A percentile compares a stretch with the other conserved stretches of the same genome.
Conservation (phyloP, 2,888 invertebrate species). For the Megalurothrips usitatus region DNA sequence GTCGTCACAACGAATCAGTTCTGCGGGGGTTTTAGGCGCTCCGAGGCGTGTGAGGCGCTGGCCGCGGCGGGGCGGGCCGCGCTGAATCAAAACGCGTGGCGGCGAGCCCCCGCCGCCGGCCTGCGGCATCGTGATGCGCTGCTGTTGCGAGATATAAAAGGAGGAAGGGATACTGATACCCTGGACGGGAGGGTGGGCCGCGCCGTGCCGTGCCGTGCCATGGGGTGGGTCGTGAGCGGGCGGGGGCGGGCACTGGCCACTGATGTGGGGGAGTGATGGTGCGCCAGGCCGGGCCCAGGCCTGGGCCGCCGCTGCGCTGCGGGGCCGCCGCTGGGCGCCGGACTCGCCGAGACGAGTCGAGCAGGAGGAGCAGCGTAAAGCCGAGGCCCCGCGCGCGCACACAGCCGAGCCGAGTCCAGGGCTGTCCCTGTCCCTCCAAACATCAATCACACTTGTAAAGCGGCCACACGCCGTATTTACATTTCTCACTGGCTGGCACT, state of each 20-base stretch:
- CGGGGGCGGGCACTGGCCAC: no score
- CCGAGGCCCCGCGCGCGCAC: not conserved
- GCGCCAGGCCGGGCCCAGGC: not conserved
- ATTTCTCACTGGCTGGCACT: not conserved
- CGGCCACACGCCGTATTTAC: constrained; percentile 19
- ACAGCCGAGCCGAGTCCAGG: not conserved
- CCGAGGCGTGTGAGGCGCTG: no score
- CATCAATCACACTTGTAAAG: constrained; percentile 25
- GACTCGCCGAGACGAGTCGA: no score
- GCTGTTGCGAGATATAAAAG: not conserved
- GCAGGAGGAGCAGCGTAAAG: not conserved
- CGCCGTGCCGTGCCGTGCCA: no score
- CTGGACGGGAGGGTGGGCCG: not conserved
- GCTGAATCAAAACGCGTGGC: no score
- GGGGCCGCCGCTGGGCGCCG: no score
- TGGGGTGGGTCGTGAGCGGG: not conserved
- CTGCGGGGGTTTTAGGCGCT: no score
- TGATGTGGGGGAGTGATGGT: not conserved
- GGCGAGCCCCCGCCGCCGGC: no score
- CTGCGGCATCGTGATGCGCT: no score
- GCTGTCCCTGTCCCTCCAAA: constrained; percentile 9
- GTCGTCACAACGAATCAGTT: no score
- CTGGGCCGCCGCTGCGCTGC: not conserved
- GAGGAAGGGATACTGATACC: no score
- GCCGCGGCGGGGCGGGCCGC: no score